phyloP scores from a whole-genome alignment of 2,113 vertebrate genomes.

The Pachypanchax playfairii region DNA sequence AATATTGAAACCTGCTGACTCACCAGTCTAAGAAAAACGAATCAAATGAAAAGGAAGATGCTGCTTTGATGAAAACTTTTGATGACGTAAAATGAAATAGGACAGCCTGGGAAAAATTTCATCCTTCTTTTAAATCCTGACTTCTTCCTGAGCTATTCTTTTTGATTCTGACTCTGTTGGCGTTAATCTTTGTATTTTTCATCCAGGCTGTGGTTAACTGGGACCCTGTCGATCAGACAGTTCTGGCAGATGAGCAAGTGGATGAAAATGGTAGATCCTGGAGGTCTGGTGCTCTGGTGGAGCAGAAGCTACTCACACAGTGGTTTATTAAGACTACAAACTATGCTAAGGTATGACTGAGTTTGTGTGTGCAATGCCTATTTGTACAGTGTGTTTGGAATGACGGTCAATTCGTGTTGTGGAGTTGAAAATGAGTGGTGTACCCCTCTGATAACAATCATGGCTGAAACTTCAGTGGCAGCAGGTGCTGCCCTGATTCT shows the following conservation, averaged over 20 bases:
- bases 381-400: neutral
- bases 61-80: slow-evolving; percentile 26
- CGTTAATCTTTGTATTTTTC: slow-evolving; percentile 11
- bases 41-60: slow-evolving; percentile 11
- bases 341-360: slow-evolving; percentile 88
- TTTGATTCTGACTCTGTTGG: slow-evolving; percentile 28
- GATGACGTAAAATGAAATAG: slow-evolving; percentile 47
- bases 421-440: slow-evolving; percentile 31
- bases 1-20: slow-evolving; percentile 33
- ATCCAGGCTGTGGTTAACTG: slow-evolving; percentile 94
- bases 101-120: slow-evolving; percentile 39
- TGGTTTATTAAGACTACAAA: slow-evolving; percentile 98
- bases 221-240: slow-evolving; percentile 96
- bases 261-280: slow-evolving; percentile 91
- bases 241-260: slow-evolving; percentile 97
- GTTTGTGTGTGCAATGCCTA: neutral
- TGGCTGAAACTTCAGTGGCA: slow-evolving; percentile 43
- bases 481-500: slow-evolving; percentile 45
- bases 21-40: slow-evolving; percentile 17
- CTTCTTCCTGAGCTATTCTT: slow-evolving; percentile 38
- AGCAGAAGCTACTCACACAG: slow-evolving; percentile 92
- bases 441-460: slow-evolving; percentile 56
- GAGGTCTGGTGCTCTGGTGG: slow-evolving; percentile 94
- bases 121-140: slow-evolving; percentile 34
- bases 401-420: slow-evolving; percentile 12